Conservation (phyloP, 2,797 vertebrate genomes). For the Delichon dasypus region DNA sequence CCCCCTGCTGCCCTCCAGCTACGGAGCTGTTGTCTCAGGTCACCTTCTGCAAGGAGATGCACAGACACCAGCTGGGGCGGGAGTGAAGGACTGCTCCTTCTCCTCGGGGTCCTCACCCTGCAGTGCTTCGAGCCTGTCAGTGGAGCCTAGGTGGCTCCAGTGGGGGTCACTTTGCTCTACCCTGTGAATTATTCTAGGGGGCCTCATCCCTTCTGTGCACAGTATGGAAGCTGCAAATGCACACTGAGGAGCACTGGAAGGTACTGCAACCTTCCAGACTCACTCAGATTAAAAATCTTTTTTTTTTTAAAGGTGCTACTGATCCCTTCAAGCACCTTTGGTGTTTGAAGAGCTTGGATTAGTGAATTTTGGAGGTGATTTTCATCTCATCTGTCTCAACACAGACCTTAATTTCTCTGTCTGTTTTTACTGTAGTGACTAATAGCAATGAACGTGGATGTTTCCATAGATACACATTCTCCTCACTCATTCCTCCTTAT, state of each 20-base stretch:
- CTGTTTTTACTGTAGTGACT: not conserved
- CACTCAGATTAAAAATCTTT: not conserved
- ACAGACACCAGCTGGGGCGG: not conserved
- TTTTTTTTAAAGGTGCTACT: not conserved
- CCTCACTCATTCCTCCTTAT: not conserved
- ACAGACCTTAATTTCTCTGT: not conserved
- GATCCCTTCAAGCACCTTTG: not conserved
- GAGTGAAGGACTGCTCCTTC: not conserved
- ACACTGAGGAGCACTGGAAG: not conserved
- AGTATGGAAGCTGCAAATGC: accelerated
- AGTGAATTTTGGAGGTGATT: not conserved
- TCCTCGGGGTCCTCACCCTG: not conserved
- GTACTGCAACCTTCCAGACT: not conserved
- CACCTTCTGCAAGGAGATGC: not conserved
- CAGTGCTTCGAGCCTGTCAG: not conserved
- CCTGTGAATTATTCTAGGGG: not conserved
- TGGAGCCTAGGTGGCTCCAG: not conserved
- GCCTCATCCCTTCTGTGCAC: not conserved
- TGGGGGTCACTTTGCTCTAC: not conserved
- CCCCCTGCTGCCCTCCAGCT: not conserved
- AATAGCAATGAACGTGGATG: not conserved
- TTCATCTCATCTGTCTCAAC: not conserved
- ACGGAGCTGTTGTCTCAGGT: not conserved
- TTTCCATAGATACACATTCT: not conserved
- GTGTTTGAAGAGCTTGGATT: not conserved